phyloP scores from a whole-genome alignment of 2,888 invertebrate genomes.

The Zonitis immaculata region DNA sequence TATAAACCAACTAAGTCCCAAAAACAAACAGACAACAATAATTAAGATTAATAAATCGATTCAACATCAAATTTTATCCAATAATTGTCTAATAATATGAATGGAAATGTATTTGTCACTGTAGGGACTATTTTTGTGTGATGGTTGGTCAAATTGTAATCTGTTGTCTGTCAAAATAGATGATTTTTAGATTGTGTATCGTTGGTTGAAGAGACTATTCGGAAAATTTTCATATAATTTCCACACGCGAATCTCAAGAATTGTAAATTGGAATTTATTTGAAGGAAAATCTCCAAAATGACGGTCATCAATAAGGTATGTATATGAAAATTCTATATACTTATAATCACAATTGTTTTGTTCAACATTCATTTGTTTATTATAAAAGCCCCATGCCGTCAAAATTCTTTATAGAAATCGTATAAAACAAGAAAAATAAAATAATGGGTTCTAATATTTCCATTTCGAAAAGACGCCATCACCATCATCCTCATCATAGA shows the following conservation, averaged over 20 bases:
- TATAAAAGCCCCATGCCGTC: background rate
- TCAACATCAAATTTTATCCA: no score
- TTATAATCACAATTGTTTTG: background rate
- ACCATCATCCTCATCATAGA: background rate
- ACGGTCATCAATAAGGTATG: constrained; percentile 31
- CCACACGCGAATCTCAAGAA: no score
- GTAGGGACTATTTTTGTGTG: no score
- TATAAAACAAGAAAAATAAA: background rate
- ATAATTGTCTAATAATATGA: no score
- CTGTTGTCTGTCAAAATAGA: constrained; percentile 9
- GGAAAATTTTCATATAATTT: no score
- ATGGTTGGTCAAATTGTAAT: background rate
- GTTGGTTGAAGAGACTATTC: no score
- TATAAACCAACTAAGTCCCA: no score
- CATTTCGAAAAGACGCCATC: constrained; percentile 5
- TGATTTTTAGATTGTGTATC: constrained; percentile 6
- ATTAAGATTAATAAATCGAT: no score
- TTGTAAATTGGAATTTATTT: no score
- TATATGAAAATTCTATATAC: no score
- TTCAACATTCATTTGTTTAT: constrained; percentile 10
- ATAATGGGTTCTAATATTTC: constrained; percentile 25
- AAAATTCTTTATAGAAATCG: background rate
- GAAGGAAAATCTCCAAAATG: constrained; percentile 21
- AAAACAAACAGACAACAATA: no score
- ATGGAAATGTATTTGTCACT: no score